These are phyloP conservation scores for Oligia latruncula DNA, from an alignment of 2,888 invertebrate genomes.

Conservation along the genomic window DNA sequence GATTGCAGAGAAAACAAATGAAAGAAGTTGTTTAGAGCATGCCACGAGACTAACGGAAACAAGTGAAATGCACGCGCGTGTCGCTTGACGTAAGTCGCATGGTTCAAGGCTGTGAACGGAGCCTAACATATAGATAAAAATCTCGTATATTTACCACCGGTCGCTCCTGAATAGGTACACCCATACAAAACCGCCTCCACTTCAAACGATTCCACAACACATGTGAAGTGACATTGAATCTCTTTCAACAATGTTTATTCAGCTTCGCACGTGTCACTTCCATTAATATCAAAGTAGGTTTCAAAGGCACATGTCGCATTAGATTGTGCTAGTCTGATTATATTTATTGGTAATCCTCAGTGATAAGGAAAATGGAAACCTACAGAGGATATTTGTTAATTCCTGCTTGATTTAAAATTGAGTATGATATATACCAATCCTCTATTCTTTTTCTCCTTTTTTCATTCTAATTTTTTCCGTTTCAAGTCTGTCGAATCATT, in stretches of 20 bases:
- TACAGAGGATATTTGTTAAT: background rate
- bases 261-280: slow-evolving; percentile 32
- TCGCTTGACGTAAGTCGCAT: background rate
- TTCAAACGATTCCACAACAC: slow-evolving; percentile 16
- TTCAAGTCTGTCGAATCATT: background rate
- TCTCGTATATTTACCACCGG: background rate
- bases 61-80: background rate
- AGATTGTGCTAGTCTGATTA: slow-evolving; percentile 12
- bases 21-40: background rate
- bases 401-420: background rate
- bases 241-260: slow-evolving; percentile 23
- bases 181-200: slow-evolving; percentile 5
- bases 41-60: background rate
- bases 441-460: background rate
- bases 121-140: background rate
- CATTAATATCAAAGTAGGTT: slow-evolving; percentile 21
- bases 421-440: background rate
- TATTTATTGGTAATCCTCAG: background rate
- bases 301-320: slow-evolving; percentile 9
- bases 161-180: background rate
- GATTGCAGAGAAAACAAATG: background rate
- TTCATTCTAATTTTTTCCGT: background rate
- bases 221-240: slow-evolving; percentile 19
- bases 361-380: background rate
- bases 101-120: background rate